phyloP scores from a whole-genome alignment of 1,140 invertebrate species.

The Daktulosphaira vitifoliae region DNA sequence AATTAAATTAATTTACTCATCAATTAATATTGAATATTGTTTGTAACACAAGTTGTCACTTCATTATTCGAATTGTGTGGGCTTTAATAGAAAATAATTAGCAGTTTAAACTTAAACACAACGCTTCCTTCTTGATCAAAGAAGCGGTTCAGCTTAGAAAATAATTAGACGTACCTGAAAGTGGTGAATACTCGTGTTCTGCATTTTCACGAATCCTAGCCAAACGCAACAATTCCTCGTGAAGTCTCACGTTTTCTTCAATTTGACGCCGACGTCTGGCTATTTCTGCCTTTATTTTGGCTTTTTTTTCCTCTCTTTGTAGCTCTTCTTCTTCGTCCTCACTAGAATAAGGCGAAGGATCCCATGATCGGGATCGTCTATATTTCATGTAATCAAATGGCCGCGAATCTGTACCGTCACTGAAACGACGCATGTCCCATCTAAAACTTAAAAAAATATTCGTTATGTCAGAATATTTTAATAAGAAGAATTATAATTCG shows the following conservation, averaged over 20 bases:
- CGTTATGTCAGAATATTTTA: too few species aligned
- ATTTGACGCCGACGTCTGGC: constrained; percentile 53
- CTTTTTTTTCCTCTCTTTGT: constrained; percentile 52
- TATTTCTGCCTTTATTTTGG: constrained; percentile 56
- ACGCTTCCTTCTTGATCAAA: too few species aligned
- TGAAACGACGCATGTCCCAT: constrained; percentile 42
- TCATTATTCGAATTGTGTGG: too few species aligned
- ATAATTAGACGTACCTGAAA: too few species aligned
- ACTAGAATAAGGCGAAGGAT: constrained; percentile 51
- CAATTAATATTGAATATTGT: too few species aligned
- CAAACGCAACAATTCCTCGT: constrained; percentile 50
- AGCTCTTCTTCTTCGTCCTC: constrained; percentile 45
- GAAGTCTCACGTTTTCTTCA: constrained; percentile 52
- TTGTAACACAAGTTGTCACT: too few species aligned
- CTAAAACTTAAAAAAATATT: constrained; percentile 39
- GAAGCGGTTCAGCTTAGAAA: too few species aligned
- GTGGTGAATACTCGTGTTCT: constrained; percentile 40
- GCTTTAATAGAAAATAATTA: too few species aligned
- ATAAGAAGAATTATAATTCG: too few species aligned
- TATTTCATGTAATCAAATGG: constrained; percentile 40
- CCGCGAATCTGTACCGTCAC: constrained; percentile 43
- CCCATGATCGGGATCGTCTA: constrained; percentile 51
- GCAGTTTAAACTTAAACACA: too few species aligned
- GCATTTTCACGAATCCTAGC: constrained; percentile 46
- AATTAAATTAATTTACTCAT: too few species aligned